Evolutionary conservation across 2,113 vertebrate species (phyloP).

Genomic region (Charina bottae): DNA sequence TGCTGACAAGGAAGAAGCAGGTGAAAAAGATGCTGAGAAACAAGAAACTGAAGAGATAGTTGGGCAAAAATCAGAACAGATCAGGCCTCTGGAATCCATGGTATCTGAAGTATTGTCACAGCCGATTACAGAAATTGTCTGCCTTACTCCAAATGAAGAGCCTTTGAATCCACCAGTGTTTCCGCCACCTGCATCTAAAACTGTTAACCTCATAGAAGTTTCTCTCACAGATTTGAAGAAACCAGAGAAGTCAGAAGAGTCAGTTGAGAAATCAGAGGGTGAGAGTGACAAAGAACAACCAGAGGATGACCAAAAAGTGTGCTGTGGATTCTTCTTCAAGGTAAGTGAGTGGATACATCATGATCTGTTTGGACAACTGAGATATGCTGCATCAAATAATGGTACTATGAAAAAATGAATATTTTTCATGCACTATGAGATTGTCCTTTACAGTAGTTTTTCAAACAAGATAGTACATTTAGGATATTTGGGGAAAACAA

Average conservation of each 20-base stretch:
- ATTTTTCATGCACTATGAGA: background rate
- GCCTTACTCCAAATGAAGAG: slow-evolving; percentile 82
- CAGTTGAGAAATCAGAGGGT: slow-evolving; percentile 78
- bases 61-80: slow-evolving; percentile 54
- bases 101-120: slow-evolving; percentile 89
- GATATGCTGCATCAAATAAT: background rate
- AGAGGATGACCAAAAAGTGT: slow-evolving; percentile 90
- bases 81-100: slow-evolving; percentile 79
- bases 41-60: slow-evolving; percentile 38
- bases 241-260: slow-evolving; percentile 76
- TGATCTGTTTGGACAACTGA: background rate
- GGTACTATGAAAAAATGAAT: background rate
- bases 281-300: slow-evolving; percentile 79
- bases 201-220: slow-evolving; percentile 89
- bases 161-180: slow-evolving; percentile 67
- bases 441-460: background rate
- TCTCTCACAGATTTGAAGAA: slow-evolving; percentile 88
- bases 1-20: slow-evolving; percentile 65
- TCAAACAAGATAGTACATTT: background rate
- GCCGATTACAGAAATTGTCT: slow-evolving; percentile 83
- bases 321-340: slow-evolving; percentile 98
- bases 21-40: slow-evolving; percentile 67
- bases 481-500: background rate
- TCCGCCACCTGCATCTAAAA: slow-evolving; percentile 76
- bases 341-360: slow-evolving; percentile 67